Percentiles rank a stretch among this genome's conserved stretches.
phyloP scores from a whole-genome alignment of 2,113 vertebrate genomes.

The Semicossyphus pulcher region DNA sequence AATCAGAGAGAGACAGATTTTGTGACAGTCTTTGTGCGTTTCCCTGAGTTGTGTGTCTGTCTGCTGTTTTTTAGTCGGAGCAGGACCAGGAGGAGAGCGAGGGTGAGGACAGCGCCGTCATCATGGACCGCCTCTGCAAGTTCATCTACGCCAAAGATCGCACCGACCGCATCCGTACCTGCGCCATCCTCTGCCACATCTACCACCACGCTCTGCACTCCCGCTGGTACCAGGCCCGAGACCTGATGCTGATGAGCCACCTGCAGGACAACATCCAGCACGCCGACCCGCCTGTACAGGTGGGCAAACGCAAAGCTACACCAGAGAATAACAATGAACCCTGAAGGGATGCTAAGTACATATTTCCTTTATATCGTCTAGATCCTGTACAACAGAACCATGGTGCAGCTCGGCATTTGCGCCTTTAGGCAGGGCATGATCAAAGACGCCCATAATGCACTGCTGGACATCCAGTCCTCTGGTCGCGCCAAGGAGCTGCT shows the following conservation, averaged over 20 bases:
- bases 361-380: conserved; percentile 42
- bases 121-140: conserved; percentile 93
- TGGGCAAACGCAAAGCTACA: conserved; percentile 33
- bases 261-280: conserved; percentile 96
- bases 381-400: conserved; percentile 95
- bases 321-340: background rate
- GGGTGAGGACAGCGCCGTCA: conserved; percentile 88
- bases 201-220: conserved; percentile 94
- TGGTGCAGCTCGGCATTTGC: conserved; percentile 96
- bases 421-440: conserved; percentile 94
- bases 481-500: conserved; percentile 94
- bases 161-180: conserved; percentile 92
- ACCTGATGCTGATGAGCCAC: conserved; percentile 96
- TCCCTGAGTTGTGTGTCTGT: too few species aligned
- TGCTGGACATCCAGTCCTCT: conserved; percentile 93
- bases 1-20: too few species aligned
- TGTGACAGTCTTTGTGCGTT: too few species aligned
- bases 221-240: conserved; percentile 93
- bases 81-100: conserved; percentile 92
- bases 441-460: conserved; percentile 93
- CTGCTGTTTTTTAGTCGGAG: conserved; percentile 83
- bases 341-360: background rate
- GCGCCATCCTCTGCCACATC: conserved; percentile 94
- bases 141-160: conserved; percentile 93
- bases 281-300: conserved; percentile 92